A percentile compares a stretch with the other conserved stretches of the same genome.
These are phyloP conservation scores for Cyanoderma ruficeps DNA, from an alignment of 2,113 vertebrate genomes.

Conservation along the genomic window DNA sequence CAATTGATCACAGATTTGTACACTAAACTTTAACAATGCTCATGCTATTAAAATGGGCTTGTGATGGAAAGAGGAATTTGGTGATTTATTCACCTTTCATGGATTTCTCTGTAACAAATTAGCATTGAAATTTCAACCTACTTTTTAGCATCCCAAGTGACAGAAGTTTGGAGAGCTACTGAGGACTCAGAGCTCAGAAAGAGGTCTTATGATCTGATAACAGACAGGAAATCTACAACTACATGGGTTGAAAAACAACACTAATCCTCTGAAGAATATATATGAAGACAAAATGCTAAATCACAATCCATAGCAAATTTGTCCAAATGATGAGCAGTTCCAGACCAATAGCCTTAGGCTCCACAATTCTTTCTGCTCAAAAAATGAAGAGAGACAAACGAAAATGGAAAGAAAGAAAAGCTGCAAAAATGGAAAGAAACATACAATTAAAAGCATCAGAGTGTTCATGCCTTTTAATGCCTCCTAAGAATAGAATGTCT, in stretches of 20 bases:
- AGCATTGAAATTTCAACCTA: neutral
- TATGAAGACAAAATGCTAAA: neutral
- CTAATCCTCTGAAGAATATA: constrained; percentile 1
- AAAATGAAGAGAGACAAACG: neutral
- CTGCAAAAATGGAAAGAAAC: neutral
- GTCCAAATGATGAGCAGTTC: neutral
- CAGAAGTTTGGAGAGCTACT: neutral
- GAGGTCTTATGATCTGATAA: neutral
- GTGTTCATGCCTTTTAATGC: neutral
- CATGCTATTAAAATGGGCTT: constrained; percentile 6
- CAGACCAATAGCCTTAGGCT: constrained; percentile 20
- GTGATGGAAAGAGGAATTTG: neutral
- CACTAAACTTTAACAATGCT: neutral
- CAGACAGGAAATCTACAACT: neutral
- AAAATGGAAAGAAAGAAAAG: neutral
- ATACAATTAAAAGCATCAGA: neutral
- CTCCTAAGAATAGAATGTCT: neutral
- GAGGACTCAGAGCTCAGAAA: neutral
- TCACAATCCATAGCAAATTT: constrained; percentile 3
- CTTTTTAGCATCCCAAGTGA: neutral
- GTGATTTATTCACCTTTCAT: constrained; percentile 30
- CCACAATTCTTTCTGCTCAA: neutral
- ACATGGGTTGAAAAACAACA: neutral
- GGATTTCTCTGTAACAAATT: constrained; percentile 29
- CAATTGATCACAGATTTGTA: neutral